A percentile compares a stretch with the other conserved stretches of the same genome.
phyloP scores from a whole-genome alignment of 2,888 invertebrate species.

The Eugnorisma glareosa region DNA sequence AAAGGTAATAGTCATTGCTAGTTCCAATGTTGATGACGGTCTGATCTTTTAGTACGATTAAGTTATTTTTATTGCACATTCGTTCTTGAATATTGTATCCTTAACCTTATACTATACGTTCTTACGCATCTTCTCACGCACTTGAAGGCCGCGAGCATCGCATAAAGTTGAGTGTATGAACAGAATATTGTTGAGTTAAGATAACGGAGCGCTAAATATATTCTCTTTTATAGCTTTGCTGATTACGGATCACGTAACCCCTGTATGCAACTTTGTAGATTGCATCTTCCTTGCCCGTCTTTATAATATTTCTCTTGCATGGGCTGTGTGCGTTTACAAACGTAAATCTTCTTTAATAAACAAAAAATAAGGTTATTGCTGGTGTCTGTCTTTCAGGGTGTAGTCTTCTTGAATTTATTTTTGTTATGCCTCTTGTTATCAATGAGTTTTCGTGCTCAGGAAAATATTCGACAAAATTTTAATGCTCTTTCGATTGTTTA shows the following conservation, averaged over 20 bases:
- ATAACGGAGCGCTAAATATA: slow-evolving; percentile 53
- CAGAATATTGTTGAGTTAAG: slow-evolving; percentile 44
- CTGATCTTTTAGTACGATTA: not conserved
- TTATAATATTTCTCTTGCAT: not conserved
- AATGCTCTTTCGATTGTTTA: not conserved
- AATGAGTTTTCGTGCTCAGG: not conserved
- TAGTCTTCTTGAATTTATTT: not conserved
- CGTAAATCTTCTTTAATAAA: not conserved
- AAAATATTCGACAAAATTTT: not conserved
- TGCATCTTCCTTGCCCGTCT: not conserved
- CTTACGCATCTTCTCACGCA: not conserved
- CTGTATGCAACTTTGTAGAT: slow-evolving; percentile 41
- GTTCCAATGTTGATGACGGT: not conserved
- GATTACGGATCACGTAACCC: slow-evolving; percentile 46
- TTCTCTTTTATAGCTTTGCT: slow-evolving; percentile 38
- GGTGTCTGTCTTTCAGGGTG: not conserved
- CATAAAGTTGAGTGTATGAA: slow-evolving; percentile 34
- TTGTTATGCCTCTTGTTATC: not conserved
- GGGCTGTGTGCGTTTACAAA: not conserved
- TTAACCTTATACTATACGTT: not conserved
- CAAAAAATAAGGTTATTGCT: slow-evolving; percentile 3
- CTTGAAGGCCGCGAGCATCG: slow-evolving; percentile 27
- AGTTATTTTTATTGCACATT: not conserved
- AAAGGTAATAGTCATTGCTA: not conserved
- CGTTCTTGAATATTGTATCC: not conserved